A percentile compares a stretch with the other conserved stretches of the same genome.
These are phyloP conservation scores for Drosophila stalkeri DNA, from an alignment of 2,888 invertebrate species.

Conservation along the genomic window DNA sequence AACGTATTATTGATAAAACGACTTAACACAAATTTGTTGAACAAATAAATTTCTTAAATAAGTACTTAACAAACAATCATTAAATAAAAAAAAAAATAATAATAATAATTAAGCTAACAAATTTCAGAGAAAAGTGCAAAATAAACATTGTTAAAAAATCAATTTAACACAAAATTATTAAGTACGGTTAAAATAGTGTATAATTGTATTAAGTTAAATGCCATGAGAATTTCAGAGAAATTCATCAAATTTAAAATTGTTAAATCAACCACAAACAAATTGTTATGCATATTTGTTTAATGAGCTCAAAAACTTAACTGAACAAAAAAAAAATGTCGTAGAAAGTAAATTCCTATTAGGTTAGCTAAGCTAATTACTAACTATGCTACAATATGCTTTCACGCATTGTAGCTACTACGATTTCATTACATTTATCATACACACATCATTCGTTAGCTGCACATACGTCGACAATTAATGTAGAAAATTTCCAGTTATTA, in stretches of 20 bases:
- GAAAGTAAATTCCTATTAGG: slow-evolving; percentile 6
- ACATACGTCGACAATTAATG: not conserved
- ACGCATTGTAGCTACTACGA: slow-evolving; percentile 3
- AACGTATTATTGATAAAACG: not conserved
- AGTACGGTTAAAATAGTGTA: no score
- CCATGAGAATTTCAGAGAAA: not conserved
- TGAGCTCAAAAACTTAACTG: not conserved
- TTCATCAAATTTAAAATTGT: not conserved
- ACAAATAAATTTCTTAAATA: not conserved
- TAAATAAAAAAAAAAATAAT: not conserved
- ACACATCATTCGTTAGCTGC: slow-evolving; percentile 22
- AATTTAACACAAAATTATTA: no score
- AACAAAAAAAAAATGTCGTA: not conserved
- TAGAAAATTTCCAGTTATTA: slow-evolving; percentile 16
- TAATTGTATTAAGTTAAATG: not conserved
- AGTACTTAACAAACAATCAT: not conserved
- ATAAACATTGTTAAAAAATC: no score
- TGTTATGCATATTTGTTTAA: slow-evolving; percentile 7
- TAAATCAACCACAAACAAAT: not conserved
- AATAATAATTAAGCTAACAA: not conserved
- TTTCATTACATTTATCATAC: slow-evolving; percentile 19
- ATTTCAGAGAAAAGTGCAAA: no score
- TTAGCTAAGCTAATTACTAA: slow-evolving; percentile 1
- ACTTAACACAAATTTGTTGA: not conserved
- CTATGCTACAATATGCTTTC: not conserved